Percentiles rank a stretch among this genome's conserved stretches.
These are phyloP conservation scores for Nephrotoma appendiculata DNA, from an alignment of 2,888 invertebrate genomes.

Conservation along the genomic window DNA sequence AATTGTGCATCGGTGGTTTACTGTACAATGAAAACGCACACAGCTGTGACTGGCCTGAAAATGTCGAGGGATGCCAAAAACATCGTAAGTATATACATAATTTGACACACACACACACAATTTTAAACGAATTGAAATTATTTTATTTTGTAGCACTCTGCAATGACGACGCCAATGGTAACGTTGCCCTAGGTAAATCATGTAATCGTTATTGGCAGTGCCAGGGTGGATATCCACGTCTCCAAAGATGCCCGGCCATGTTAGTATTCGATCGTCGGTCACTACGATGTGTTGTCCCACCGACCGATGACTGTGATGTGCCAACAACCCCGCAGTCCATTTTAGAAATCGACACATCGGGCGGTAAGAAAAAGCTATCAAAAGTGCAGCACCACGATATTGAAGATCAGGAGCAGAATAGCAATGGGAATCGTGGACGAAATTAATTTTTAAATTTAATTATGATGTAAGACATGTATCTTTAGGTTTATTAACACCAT, in stretches of 20 bases:
- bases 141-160: constrained; percentile 51
- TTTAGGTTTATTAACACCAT: background rate
- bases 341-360: constrained; percentile 34
- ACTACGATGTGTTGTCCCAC: constrained; percentile 72
- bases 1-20: constrained; percentile 80
- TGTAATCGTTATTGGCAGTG: constrained; percentile 93
- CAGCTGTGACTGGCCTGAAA: constrained; percentile 89
- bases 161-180: constrained; percentile 81
- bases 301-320: constrained; percentile 77
- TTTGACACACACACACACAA: constrained; percentile 27
- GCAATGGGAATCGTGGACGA: background rate
- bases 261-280: constrained; percentile 74
- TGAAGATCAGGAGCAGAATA: background rate
- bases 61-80: constrained; percentile 85
- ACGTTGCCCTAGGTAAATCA: constrained; percentile 80
- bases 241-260: constrained; percentile 83
- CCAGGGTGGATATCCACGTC: constrained; percentile 82
- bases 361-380: background rate
- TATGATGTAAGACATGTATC: background rate
- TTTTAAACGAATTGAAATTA: background rate
- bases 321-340: constrained; percentile 58
- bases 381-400: background rate
- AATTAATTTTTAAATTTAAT: background rate
- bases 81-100: constrained; percentile 61
- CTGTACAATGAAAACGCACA: constrained; percentile 82